Conservation (phyloP, 1,140 invertebrate genomes). For the Phymastichus coffea region DNA sequence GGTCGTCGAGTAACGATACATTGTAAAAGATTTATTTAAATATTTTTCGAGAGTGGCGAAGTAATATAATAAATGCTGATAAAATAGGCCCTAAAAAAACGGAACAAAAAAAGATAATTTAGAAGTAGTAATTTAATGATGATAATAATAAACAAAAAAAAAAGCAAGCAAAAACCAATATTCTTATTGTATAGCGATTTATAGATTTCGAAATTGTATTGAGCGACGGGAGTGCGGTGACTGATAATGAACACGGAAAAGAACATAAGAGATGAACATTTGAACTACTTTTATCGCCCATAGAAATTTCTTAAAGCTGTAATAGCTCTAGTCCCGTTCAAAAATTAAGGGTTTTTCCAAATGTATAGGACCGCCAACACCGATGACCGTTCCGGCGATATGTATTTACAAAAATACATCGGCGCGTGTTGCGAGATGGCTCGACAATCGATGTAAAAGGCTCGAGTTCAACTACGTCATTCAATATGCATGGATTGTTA, state of each 20-base stretch:
- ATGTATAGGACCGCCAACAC: background rate
- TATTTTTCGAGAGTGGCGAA: background rate
- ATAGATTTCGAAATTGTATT: conserved; percentile 3
- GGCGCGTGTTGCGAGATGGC: background rate
- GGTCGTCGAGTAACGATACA: background rate
- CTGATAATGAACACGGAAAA: background rate
- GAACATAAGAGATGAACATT: background rate
- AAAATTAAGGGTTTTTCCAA: background rate
- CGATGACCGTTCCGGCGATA: conserved; percentile 9
- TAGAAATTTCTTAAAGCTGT: background rate
- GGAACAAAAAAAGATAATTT: background rate
- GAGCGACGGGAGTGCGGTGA: background rate
- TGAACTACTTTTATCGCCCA: background rate
- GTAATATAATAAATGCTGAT: background rate
- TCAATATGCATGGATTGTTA: background rate
- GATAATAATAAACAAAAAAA: background rate
- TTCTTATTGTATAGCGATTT: conserved; percentile 1
- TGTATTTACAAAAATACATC: background rate
- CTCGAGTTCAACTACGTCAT: background rate
- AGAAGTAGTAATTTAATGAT: too few species aligned
- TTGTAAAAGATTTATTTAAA: conserved; percentile 1
- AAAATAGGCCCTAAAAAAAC: conserved; percentile 2
- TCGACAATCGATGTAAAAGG: conserved; percentile 2
- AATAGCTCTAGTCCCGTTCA: background rate
- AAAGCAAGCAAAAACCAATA: background rate